Conservation (phyloP, 2,888 invertebrate species). For the Eurois occulta region DNA sequence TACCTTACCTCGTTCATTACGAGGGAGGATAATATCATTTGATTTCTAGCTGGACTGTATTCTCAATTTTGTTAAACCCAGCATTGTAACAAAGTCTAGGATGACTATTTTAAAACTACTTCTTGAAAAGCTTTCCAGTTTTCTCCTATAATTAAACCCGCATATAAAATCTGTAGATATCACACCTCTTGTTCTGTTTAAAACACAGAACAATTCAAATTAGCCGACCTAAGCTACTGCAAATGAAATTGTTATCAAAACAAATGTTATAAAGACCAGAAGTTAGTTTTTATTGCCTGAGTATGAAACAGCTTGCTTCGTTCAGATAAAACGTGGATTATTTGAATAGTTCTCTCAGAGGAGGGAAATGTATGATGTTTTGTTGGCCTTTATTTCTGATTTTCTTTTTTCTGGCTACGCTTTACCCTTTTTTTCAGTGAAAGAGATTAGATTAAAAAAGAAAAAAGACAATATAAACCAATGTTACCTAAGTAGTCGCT, state of each 20-base stretch:
- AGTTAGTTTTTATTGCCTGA: slow-evolving; percentile 53
- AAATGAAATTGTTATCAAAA: slow-evolving; percentile 57
- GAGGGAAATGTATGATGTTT: slow-evolving; percentile 5
- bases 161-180: slow-evolving; percentile 4
- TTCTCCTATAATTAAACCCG: slow-evolving; percentile 7
- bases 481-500: neutral
- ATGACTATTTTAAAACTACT: neutral
- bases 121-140: neutral
- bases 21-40: no score
- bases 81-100: neutral
- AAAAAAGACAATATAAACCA: no score
- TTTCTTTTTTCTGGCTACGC: neutral
- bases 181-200: slow-evolving; percentile 23
- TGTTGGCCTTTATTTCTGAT: slow-evolving; percentile 11
- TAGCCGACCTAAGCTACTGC: slow-evolving; percentile 54
- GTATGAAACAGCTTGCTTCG: slow-evolving; percentile 36
- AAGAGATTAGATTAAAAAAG: neutral
- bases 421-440: neutral
- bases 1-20: no score
- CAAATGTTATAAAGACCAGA: slow-evolving; percentile 32
- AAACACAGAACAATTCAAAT: slow-evolving; percentile 55
- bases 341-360: slow-evolving; percentile 32
- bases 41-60: neutral
- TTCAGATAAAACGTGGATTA: slow-evolving; percentile 48
- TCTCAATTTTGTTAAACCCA: neutral